Base-by-base conservation (phyloP, 2,888 invertebrate species). In the Melangyna quadrimaculata region DNA sequence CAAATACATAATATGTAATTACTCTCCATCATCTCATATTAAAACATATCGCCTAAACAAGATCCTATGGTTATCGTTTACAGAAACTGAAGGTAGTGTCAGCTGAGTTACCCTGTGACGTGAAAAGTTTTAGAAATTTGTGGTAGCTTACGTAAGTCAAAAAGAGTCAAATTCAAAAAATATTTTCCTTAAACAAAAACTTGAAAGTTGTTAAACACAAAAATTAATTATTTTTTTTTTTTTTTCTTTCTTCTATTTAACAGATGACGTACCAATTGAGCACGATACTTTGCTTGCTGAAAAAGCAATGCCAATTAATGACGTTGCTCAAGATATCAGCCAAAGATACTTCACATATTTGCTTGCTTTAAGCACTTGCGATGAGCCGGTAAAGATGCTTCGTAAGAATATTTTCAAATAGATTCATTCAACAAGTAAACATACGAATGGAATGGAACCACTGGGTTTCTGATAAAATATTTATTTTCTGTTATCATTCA, bases 41-140 rank as follows among this genome's bases (percentile, higher is more conserved):
- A 48, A 27, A 71, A 24, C 43, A 73, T 29, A 73, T 29, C 32
- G 40, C 40, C 69, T 78, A 73, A 86, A 81, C 69, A 73, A 77
- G 55, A 35, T 73, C 72, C 73, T 86, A 77, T 81, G 86, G 70
- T 86, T 86, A 86, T 86, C 78, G 81, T 86, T 86, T 86, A 73
- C 86, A 86, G 86, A 86, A 72, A 81, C 61, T 72, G 67, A 77
- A 73, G 73, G 69, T 81, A 43, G 73, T 81, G 80, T 86, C 84
- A 86, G 86, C 80, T 72, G 81, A 65, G 80, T 81, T 48, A 81
- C 48, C 77, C 48, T 43, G 73, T 81, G 77, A 80, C 80, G 77
- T 86, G 81, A 81, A 78, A 86, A 57, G 27, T 51, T 59, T 72
- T 78, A 61, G 37, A 74, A 27, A 40, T 40, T 51, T 51, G 51